phyloP scores from a whole-genome alignment of 2,797 vertebrate genomes.

The Odontamblyopus rebecca region DNA sequence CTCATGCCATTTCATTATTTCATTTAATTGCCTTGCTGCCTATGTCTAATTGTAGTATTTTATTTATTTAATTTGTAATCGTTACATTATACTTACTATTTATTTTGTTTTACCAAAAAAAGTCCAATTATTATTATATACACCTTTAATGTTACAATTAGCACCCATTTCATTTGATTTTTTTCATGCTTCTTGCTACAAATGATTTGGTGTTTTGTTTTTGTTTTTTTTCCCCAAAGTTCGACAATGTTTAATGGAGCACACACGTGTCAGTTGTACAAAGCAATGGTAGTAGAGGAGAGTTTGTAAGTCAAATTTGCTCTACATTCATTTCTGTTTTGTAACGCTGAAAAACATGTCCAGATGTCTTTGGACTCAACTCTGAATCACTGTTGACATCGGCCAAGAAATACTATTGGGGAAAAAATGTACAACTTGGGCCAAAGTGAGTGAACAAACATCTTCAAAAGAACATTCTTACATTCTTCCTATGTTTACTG shows the following conservation, averaged over 20 bases:
- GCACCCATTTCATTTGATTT: neutral
- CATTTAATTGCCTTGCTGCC: too few relatives aligned
- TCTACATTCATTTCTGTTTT: slow-evolving; percentile 9
- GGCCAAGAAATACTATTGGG: slow-evolving; percentile 10
- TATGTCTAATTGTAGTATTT: too few relatives aligned
- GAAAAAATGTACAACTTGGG: neutral
- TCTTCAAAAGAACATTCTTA: neutral
- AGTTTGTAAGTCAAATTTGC: slow-evolving; percentile 3
- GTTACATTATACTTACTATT: too few relatives aligned
- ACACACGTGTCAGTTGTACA: neutral
- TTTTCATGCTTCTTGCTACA: neutral
- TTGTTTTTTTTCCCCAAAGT: neutral
- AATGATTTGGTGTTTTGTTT: neutral
- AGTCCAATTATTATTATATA: too few relatives aligned
- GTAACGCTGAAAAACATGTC: slow-evolving; percentile 14
- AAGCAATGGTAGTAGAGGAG: neutral
- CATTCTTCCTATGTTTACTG: neutral
- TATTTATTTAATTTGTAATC: too few relatives aligned
- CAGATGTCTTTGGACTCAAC: slow-evolving; percentile 11
- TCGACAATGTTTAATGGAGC: neutral
- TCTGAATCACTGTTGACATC: slow-evolving; percentile 1
- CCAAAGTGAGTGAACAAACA: neutral
- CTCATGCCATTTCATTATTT: too few relatives aligned
- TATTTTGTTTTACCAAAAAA: too few relatives aligned
- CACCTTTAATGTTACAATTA: neutral